These are phyloP conservation scores for Coenonympha arcania DNA, from an alignment of 2,888 invertebrate species.

Conservation along the genomic window DNA sequence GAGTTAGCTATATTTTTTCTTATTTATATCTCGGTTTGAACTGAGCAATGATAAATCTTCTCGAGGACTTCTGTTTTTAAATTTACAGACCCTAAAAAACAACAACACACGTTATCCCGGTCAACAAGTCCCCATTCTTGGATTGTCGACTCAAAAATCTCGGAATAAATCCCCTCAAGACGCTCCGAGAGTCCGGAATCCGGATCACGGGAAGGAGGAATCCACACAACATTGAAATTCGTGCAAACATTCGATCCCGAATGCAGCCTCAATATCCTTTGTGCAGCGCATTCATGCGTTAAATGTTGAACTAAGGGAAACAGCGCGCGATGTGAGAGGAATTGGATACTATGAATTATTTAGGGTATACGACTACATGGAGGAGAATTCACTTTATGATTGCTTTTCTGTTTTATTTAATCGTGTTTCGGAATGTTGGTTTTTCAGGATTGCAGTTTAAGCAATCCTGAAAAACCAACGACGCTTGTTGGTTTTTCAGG, in stretches of 20 bases:
- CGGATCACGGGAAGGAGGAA: constrained; percentile 2
- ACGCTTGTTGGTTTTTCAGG: too few relatives aligned
- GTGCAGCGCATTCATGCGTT: constrained; percentile 17
- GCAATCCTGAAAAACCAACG: too few relatives aligned
- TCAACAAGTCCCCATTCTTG: background rate
- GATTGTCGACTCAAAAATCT: background rate
- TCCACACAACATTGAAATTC: constrained; percentile 18
- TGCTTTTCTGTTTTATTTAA: too few relatives aligned
- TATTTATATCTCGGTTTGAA: too few relatives aligned
- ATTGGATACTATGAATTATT: constrained; percentile 9
- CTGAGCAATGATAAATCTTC: too few relatives aligned
- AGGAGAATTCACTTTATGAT: background rate
- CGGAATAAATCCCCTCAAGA: constrained; percentile 8
- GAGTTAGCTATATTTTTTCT: too few relatives aligned
- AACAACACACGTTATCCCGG: background rate
- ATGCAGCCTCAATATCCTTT: constrained; percentile 22
- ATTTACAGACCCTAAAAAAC: background rate
- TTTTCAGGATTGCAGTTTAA: too few relatives aligned
- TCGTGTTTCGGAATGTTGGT: too few relatives aligned
- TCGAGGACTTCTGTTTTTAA: too few relatives aligned
- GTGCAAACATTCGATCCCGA: constrained; percentile 23
- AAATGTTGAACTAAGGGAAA: constrained; percentile 19
- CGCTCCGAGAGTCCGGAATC: background rate
- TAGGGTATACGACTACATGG: background rate
- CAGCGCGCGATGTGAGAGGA: constrained; percentile 10